Evolutionary conservation across 1,140 invertebrate species (phyloP).

Genomic region (Drosophila insularis): DNA sequence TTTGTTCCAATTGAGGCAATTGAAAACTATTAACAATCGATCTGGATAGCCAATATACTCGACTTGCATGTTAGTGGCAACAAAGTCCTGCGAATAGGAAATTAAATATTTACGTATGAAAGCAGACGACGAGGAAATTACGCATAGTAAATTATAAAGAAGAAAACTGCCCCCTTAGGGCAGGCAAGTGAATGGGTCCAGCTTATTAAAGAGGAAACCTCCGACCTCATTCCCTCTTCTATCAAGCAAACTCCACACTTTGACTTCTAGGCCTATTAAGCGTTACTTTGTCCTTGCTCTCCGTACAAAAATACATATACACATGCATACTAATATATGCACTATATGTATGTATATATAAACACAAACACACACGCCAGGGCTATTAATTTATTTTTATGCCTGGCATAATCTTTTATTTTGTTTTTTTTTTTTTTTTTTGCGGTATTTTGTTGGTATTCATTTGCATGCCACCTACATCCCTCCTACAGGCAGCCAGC

Average conservation of each 20-base stretch:
- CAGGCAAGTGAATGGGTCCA: neutral
- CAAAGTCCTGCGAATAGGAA: constrained; percentile 40
- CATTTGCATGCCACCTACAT: constrained; percentile 44
- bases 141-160: constrained; percentile 73
- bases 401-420: constrained; percentile 68
- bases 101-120: constrained; percentile 77
- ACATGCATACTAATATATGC: neutral
- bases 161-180: constrained; percentile 32
- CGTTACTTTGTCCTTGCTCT: constrained; percentile 65
- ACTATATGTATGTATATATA: neutral
- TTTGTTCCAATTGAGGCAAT: too few species aligned
- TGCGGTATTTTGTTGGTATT: constrained; percentile 51
- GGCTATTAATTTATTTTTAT: constrained; percentile 78
- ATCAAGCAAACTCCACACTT: neutral
- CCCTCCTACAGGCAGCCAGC: neutral
- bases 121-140: constrained; percentile 65
- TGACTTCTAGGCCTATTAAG: constrained; percentile 44
- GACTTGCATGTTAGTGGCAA: neutral
- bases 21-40: too few species aligned
- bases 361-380: constrained; percentile 37
- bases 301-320: constrained; percentile 12
- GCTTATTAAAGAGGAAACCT: constrained; percentile 57
- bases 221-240: neutral
- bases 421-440: constrained; percentile 34
- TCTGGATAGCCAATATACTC: neutral